Percentiles rank a stretch among this genome's conserved stretches.
phyloP scores from a whole-genome alignment of 2,797 vertebrate species.

The Enteromius afrohamiltoni region DNA sequence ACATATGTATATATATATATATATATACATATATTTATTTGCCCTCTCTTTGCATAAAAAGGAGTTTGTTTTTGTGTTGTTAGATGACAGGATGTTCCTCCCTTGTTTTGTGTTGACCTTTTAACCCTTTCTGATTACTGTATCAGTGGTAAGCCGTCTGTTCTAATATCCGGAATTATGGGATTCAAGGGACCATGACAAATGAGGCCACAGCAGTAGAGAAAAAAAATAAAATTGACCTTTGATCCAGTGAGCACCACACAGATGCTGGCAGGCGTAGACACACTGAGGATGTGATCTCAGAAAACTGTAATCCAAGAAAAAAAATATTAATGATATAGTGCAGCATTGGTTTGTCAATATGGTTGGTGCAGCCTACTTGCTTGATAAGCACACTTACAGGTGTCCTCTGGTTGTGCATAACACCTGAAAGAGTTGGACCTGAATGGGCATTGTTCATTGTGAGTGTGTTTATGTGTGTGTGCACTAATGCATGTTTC shows the following conservation, averaged over 20 bases:
- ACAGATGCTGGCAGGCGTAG: conserved; percentile 8
- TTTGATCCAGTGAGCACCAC: conserved; percentile 51
- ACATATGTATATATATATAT: background rate
- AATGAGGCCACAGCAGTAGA: conserved; percentile 24
- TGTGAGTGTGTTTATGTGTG: conserved; percentile 22
- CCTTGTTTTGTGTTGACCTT: conserved; percentile 44
- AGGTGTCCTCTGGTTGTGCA: background rate
- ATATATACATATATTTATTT: background rate
- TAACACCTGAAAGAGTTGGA: conserved; percentile 8
- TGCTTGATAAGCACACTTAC: background rate
- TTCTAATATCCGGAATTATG: conserved; percentile 44
- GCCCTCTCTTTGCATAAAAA: background rate
- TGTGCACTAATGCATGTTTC: conserved; percentile 50
- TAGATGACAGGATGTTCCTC: conserved; percentile 38
- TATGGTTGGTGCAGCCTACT: background rate
- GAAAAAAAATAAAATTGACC: conserved; percentile 37
- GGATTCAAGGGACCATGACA: conserved; percentile 35
- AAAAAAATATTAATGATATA: background rate
- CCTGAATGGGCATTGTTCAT: conserved; percentile 1
- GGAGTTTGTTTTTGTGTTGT: conserved; percentile 9
- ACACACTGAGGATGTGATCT: conserved; percentile 24
- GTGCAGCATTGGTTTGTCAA: background rate
- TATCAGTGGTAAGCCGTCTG: conserved; percentile 38
- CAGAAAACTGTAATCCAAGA: conserved; percentile 8
- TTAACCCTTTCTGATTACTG: conserved; percentile 48